These are phyloP conservation scores for Thalassoma bifasciatum DNA, from an alignment of 2,113 vertebrate genomes.

Conservation along the genomic window DNA sequence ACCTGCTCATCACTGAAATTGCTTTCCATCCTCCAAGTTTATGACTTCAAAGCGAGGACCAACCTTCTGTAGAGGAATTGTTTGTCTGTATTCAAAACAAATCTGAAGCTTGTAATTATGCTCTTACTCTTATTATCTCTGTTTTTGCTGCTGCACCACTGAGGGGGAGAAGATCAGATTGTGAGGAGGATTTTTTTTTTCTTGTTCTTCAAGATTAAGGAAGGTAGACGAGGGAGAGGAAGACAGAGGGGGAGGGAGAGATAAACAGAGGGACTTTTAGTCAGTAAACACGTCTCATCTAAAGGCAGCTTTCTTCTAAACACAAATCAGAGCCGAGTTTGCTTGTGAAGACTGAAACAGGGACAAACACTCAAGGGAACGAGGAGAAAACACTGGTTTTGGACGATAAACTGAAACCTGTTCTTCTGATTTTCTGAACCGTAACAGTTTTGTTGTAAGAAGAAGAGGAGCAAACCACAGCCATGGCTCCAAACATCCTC, in stretches of 20 bases:
- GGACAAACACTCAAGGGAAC: not conserved
- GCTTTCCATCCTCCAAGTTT: constrained; percentile 39
- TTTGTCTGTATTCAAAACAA: constrained; percentile 72
- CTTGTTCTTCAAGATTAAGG: constrained; percentile 46
- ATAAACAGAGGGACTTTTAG: constrained; percentile 67
- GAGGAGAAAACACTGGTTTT: not conserved
- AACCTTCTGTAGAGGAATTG: constrained; percentile 32
- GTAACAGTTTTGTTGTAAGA: not conserved
- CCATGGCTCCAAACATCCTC: constrained; percentile 38
- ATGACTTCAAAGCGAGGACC: constrained; percentile 53
- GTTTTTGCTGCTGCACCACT: constrained; percentile 53
- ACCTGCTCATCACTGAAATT: constrained; percentile 71
- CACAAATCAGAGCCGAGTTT: constrained; percentile 43
- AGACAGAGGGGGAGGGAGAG: constrained; percentile 55
- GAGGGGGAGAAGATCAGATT: constrained; percentile 39
- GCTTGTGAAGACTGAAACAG: constrained; percentile 3
- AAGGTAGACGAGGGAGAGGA: constrained; percentile 66
- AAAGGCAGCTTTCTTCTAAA: constrained; percentile 58
- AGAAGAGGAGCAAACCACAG: not conserved
- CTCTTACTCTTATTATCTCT: constrained; percentile 61
- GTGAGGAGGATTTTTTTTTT: constrained; percentile 6
- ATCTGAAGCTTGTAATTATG: constrained; percentile 56
- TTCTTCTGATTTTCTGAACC: constrained; percentile 1
- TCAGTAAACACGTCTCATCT: constrained; percentile 69
- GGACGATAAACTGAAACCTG: not conserved